Conservation (phyloP, 2,113 vertebrate species). For the Mastomys coucha region DNA sequence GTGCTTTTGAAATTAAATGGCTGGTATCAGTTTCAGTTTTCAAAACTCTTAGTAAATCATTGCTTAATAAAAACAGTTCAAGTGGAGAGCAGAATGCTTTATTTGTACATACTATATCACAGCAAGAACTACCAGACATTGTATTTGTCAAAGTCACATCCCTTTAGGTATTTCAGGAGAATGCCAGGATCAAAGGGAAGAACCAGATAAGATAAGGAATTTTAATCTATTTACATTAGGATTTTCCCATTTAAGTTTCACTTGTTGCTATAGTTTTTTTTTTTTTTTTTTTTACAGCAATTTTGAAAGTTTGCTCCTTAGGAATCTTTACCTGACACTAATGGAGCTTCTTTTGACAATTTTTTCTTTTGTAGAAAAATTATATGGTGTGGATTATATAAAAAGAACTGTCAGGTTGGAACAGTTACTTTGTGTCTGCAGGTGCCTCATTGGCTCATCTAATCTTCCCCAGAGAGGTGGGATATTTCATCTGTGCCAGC, state of each 20-base stretch:
- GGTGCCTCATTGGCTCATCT: slow-evolving; percentile 18
- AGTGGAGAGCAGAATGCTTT: background rate
- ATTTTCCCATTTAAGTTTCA: slow-evolving; percentile 63
- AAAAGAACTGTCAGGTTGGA: slow-evolving; percentile 49
- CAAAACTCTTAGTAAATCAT: slow-evolving; percentile 70
- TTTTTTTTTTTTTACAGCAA: slow-evolving; percentile 42
- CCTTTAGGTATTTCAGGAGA: slow-evolving; percentile 63
- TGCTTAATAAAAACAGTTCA: slow-evolving; percentile 57
- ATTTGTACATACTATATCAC: background rate
- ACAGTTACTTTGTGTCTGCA: slow-evolving; percentile 34
- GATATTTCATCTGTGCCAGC: background rate
- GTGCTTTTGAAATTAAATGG: slow-evolving; percentile 54
- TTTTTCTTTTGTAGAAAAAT: slow-evolving; percentile 67
- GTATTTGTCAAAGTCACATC: slow-evolving; percentile 67
- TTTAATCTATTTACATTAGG: slow-evolving; percentile 53
- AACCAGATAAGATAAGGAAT: slow-evolving; percentile 75
- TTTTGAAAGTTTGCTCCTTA: slow-evolving; percentile 61
- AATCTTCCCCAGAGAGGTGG: background rate
- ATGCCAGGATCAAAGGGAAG: slow-evolving; percentile 70
- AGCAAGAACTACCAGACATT: slow-evolving; percentile 5
- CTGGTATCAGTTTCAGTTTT: slow-evolving; percentile 11
- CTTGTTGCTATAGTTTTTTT: slow-evolving; percentile 58
- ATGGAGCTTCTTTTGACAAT: slow-evolving; percentile 70
- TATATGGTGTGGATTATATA: slow-evolving; percentile 69
- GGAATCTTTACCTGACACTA: slow-evolving; percentile 73